phyloP scores from a whole-genome alignment of 2,888 invertebrate species.

The Halictus quadricinctus region DNA sequence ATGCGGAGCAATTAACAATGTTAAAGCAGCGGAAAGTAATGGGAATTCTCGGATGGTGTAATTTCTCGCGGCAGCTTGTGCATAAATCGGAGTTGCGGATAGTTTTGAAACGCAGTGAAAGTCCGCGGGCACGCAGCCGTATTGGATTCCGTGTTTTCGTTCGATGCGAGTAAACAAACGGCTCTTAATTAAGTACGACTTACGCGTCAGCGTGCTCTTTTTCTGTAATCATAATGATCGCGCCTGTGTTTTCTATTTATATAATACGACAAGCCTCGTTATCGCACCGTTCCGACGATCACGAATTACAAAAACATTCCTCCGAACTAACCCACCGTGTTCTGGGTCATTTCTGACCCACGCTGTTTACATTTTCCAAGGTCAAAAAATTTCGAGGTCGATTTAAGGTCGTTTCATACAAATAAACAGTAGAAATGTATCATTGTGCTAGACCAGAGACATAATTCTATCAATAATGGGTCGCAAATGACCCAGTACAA shows the following conservation, averaged over 20 bases:
- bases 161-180: slow-evolving; percentile 2
- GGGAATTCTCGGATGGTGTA: slow-evolving; percentile 34
- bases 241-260: neutral
- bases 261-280: neutral
- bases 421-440: too few species aligned
- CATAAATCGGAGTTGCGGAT: slow-evolving; percentile 27
- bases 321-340: too few species aligned
- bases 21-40: slow-evolving; percentile 18
- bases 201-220: neutral
- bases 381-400: too few species aligned
- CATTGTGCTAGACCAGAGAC: too few species aligned
- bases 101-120: slow-evolving; percentile 24
- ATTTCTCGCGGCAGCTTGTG: slow-evolving; percentile 19
- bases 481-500: neutral
- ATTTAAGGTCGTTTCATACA: too few species aligned
- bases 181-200: slow-evolving; percentile 10
- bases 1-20: slow-evolving; percentile 19
- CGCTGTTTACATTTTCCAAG: too few species aligned
- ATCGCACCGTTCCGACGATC: neutral
- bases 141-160: slow-evolving; percentile 21
- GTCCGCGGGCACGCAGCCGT: neutral
- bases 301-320: neutral
- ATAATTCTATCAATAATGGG: too few species aligned
- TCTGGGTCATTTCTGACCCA: too few species aligned
- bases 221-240: neutral